Conservation (phyloP, 2,113 vertebrate genomes). For the Aramus guarauna region DNA sequence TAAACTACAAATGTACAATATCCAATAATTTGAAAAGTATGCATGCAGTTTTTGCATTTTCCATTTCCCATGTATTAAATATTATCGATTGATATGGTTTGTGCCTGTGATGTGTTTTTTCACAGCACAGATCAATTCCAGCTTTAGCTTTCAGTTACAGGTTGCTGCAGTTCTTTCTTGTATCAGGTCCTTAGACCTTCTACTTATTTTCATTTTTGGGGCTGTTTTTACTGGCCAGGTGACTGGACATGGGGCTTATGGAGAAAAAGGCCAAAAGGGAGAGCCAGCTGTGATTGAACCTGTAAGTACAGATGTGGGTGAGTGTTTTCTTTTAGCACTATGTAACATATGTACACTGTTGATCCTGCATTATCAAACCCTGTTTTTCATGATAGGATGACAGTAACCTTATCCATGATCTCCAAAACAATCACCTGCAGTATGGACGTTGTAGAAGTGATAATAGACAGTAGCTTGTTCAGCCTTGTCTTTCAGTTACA, state of each 20-base stretch:
- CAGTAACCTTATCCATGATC: not conserved
- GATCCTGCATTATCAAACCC: not conserved
- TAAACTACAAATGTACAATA: not conserved
- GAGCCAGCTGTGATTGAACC: slow-evolving; percentile 96
- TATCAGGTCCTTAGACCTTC: not conserved
- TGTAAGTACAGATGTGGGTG: slow-evolving; percentile 75
- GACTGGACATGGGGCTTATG: slow-evolving; percentile 78
- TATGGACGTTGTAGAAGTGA: not conserved
- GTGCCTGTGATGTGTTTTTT: not conserved
- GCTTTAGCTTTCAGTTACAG: slow-evolving; percentile 46
- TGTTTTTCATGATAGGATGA: not conserved
- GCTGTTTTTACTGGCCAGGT: slow-evolving; percentile 73
- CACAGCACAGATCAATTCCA: not conserved
- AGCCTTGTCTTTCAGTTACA: not conserved
- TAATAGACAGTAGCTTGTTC: not conserved
- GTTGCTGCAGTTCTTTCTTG: not conserved
- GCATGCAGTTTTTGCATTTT: not conserved
- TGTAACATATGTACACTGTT: not conserved
- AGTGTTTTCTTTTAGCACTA: not conserved
- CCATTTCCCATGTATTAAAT: not conserved
- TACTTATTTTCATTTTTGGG: not conserved
- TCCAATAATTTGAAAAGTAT: not conserved
- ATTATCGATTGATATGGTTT: not conserved
- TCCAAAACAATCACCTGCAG: not conserved
- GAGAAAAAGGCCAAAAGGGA: slow-evolving; percentile 94